phyloP scores from a whole-genome alignment of 2,797 vertebrate species.

The Hoplostethus atlanticus region DNA sequence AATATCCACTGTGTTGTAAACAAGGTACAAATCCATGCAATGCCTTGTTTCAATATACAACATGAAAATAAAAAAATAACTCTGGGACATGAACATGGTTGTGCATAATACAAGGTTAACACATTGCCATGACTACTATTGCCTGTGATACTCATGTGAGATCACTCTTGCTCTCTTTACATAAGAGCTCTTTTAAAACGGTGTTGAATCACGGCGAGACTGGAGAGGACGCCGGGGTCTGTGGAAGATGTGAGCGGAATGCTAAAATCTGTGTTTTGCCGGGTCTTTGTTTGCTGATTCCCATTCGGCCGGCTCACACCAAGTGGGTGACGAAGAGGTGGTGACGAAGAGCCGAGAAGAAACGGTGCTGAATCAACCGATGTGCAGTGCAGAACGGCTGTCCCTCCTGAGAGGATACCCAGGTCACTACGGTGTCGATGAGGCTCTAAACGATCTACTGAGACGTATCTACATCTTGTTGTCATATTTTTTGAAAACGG shows the following conservation, averaged over 20 bases:
- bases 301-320: not conserved
- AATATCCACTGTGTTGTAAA: not conserved
- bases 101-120: not conserved
- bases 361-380: slow-evolving; percentile 7
- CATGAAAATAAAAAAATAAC: not conserved
- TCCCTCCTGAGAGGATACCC: not conserved
- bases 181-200: not conserved
- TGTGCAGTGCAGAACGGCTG: not conserved
- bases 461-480: slow-evolving; percentile 13
- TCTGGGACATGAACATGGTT: not conserved
- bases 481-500: not conserved
- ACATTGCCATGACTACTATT: not conserved
- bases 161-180: not conserved
- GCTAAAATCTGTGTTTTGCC: slow-evolving; percentile 16
- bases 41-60: slow-evolving; percentile 2
- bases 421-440: not conserved
- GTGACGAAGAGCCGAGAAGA: slow-evolving; percentile 9
- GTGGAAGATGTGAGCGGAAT: slow-evolving; percentile 12
- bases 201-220: not conserved
- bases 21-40: not conserved
- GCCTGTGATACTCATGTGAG: not conserved
- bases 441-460: not conserved
- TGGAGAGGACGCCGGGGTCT: not conserved
- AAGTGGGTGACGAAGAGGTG: slow-evolving; percentile 19
- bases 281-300: slow-evolving; percentile 23